Evolutionary conservation across 2,888 invertebrate genomes (phyloP).

Genomic region (Latheticus oryzae): DNA sequence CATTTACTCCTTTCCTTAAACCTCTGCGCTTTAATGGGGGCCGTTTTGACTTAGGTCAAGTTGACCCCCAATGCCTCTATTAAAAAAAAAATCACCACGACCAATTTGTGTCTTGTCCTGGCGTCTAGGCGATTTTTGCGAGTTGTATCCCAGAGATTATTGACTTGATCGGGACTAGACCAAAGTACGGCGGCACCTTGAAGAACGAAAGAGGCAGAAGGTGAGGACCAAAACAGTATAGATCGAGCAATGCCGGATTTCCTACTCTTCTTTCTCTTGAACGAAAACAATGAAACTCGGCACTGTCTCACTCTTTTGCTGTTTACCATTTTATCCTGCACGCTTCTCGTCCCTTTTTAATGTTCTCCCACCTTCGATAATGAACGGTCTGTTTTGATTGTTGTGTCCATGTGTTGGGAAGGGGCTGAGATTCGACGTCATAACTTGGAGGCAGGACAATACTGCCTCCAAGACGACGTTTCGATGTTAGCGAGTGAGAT

Average conservation of each 20-base stretch:
- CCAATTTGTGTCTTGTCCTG: slow-evolving; percentile 71
- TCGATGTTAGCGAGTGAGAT: slow-evolving; percentile 61
- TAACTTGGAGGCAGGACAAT: slow-evolving; percentile 40
- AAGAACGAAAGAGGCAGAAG: slow-evolving; percentile 99
- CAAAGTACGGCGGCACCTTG: slow-evolving; percentile 99
- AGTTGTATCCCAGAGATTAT: slow-evolving; percentile 99
- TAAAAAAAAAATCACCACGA: slow-evolving; percentile 61
- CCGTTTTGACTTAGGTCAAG: slow-evolving; percentile 38
- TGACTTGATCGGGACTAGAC: slow-evolving; percentile 99
- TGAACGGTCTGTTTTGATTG: slow-evolving; percentile 64
- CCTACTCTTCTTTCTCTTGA: too few species aligned
- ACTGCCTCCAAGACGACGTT: slow-evolving; percentile 48
- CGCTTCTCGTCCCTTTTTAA: slow-evolving; percentile 55
- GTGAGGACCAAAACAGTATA: slow-evolving; percentile 74
- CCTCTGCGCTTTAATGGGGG: slow-evolving; percentile 36
- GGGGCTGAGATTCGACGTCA: slow-evolving; percentile 41
- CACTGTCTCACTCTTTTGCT: slow-evolving; percentile 8
- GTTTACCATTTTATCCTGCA: slow-evolving; percentile 53
- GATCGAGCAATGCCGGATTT: slow-evolving; percentile 16
- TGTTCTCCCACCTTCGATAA: slow-evolving; percentile 35
- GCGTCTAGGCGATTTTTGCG: slow-evolving; percentile 98
- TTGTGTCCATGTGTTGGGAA: slow-evolving; percentile 69
- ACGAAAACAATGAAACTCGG: slow-evolving; percentile 1
- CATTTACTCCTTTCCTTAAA: slow-evolving; percentile 11
- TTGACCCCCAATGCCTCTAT: slow-evolving; percentile 51